Evolutionary conservation across 2,888 invertebrate genomes (phyloP), one percentile per base, ranked within the genome.

Genomic region (Leptopilina myrica): DNA sequence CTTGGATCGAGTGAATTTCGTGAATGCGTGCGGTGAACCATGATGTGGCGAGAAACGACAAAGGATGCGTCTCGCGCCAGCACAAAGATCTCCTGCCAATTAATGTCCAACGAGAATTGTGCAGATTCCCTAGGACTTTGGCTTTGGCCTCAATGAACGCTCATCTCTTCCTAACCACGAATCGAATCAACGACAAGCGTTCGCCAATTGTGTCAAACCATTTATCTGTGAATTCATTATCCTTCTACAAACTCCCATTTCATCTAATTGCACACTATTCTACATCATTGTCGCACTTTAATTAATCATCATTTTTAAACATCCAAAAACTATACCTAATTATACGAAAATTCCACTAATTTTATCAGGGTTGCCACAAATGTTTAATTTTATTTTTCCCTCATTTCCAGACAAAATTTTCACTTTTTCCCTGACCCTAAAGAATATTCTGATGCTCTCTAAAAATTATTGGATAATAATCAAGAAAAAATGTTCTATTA

Each of bases 31-130:
- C 90, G 88, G 87, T 89, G 90, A 91, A 91, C 90, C 89, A 89
- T 90, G 87, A 87, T 83, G 87, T 85, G 86, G 85, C 84, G 85
- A 82, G 85, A 80, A 43, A 86, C 88, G 87, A 91, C 90, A 91
- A 90, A 90, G 87, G 88, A 86, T 86, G 89, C 87, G 85, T 86
- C 86, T 87, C 87, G 84, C 85, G 81, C 83, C 82, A 81, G 87
- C 87, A 91, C 91, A 91, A 91, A 91, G 91, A 91, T 91, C 89
- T 88, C 89, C 84, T 87, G 88, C 90, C 91, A 91, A 91, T 91
- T 91, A 91, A 90, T 90, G 91, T 90, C 89, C 89, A 86, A 89
- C 89, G 87, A 87, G 86, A 86, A 87, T 86, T 88, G 86, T 85
- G 85, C 86, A 78, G 77, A 81, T 81, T 80, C 80, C 79, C 82